Evolutionary conservation across 2,113 vertebrate genomes (phyloP), one percentile per base, ranked within the genome.

Genomic region (Protobothrops mucrosquamatus): DNA sequence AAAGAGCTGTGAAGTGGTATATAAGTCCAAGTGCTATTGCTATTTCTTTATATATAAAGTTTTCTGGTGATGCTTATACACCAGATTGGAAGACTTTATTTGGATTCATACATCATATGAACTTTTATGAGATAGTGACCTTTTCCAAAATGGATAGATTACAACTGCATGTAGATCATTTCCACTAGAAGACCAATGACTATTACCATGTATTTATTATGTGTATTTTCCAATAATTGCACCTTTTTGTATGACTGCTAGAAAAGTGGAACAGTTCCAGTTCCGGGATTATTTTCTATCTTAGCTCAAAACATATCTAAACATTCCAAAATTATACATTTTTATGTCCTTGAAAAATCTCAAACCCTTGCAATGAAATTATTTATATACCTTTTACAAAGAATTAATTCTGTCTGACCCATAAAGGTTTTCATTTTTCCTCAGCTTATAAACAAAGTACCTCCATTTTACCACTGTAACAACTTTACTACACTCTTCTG

Each of bases 311-410:
- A 81, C 7, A 3, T 39, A 81, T 22, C 34, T 81, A 81, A 34
- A 15, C 6, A 81, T 39, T 43, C 74, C 74, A 81, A 81, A 81
- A 81, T 43, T 39, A 81, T 81, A 22, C 1, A 81, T 81, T 81
- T 74, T 90, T 8, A 3, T 91, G 1, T 55, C 91, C 74, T 0
- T 0, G 0, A 0, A 94, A 87, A 87, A 48, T 88, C 18, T 85
- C 91, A 34, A 88, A 34, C 5, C 55, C 55, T 89, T 34, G 0
- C 0, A 54, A 54, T 4, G 3, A 0, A 3, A 4, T 54, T 4
- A 90, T 92, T 93, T 88, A 56, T 69, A 1, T 91, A 89, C 88
- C 1, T 86, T 46, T 87, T 48, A 92, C 92, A 22, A 94, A 51
- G 6, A 5, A 87, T 0, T 89, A 0, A 26, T 51, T 0, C 87